Percentiles rank a stretch among this genome's conserved stretches.
These are phyloP conservation scores for Lagorchestes hirsutus DNA, from an alignment of 2,797 vertebrate species.

Conservation along the genomic window DNA sequence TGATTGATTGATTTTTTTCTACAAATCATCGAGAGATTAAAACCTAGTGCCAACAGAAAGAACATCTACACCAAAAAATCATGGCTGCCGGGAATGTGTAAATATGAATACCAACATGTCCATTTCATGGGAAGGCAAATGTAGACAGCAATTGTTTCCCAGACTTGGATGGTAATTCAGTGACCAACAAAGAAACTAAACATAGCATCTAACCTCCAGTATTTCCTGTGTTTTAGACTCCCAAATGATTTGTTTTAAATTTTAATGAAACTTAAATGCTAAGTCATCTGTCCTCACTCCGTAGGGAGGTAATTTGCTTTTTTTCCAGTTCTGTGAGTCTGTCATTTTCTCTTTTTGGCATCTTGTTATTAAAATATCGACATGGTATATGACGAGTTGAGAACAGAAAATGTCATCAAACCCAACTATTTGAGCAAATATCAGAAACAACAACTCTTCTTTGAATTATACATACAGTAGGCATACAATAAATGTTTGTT, in stretches of 20 bases:
- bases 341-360: conserved; percentile 3
- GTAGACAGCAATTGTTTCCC: background rate
- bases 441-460: conserved; percentile 5
- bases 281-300: background rate
- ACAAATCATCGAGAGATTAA: background rate
- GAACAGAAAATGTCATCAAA: conserved; percentile 2
- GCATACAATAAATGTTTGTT: background rate
- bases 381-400: background rate
- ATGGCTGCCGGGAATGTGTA: background rate
- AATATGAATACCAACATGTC: background rate
- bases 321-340: background rate
- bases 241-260: background rate
- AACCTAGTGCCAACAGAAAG: background rate
- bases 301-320: background rate
- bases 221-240: background rate
- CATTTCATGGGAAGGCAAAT: conserved; percentile 15
- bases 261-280: background rate
- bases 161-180: background rate
- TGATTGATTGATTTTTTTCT: background rate
- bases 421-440: conserved; percentile 8
- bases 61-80: background rate
- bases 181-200: background rate
- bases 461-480: background rate
- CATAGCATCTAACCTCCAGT: background rate
- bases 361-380: conserved; percentile 23